phyloP scores from a whole-genome alignment of 1,140 invertebrate species.

The Oryctes rhinoceros region DNA sequence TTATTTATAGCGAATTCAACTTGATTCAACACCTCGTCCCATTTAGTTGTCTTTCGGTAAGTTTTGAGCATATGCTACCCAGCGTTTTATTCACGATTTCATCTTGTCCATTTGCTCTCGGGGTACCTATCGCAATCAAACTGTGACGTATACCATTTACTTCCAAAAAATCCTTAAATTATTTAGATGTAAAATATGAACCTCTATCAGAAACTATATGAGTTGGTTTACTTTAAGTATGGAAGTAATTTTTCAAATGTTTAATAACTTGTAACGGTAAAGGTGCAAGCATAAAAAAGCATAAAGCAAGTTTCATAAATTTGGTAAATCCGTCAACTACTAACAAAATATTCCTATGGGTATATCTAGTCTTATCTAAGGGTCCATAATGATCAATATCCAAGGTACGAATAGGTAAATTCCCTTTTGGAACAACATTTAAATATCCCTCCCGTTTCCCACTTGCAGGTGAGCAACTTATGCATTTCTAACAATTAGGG shows the following conservation, averaged over 20 bases:
- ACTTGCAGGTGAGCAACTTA: slow-evolving; percentile 28
- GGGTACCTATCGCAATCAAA: no score
- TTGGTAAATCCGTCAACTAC: no score
- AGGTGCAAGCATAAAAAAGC: no score
- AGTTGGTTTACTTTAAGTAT: slow-evolving; percentile 48
- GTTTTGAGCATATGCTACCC: slow-evolving; percentile 48
- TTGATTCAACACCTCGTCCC: slow-evolving; percentile 47
- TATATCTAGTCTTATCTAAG: no score
- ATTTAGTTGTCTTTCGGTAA: slow-evolving; percentile 44
- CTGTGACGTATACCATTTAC: no score
- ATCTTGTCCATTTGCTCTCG: slow-evolving; percentile 53
- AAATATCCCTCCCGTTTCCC: slow-evolving; percentile 41
- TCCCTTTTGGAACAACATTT: slow-evolving; percentile 45
- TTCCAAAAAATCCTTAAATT: slow-evolving; percentile 51
- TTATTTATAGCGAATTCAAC: slow-evolving; percentile 52
- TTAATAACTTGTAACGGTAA: no score
- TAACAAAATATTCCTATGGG: no score
- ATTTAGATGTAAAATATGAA: slow-evolving; percentile 48
- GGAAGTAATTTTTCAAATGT: no score
- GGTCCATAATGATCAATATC: no score
- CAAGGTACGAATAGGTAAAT: slow-evolving; percentile 45
- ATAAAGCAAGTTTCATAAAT: no score
- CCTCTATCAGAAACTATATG: slow-evolving; percentile 53
- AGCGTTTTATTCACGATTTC: slow-evolving; percentile 49
- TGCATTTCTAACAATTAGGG: slow-evolving; percentile 46